Evolutionary conservation across 2,797 vertebrate species (phyloP), one percentile per base, ranked within the genome.

Genomic region (Acestrorhynchus altus): DNA sequence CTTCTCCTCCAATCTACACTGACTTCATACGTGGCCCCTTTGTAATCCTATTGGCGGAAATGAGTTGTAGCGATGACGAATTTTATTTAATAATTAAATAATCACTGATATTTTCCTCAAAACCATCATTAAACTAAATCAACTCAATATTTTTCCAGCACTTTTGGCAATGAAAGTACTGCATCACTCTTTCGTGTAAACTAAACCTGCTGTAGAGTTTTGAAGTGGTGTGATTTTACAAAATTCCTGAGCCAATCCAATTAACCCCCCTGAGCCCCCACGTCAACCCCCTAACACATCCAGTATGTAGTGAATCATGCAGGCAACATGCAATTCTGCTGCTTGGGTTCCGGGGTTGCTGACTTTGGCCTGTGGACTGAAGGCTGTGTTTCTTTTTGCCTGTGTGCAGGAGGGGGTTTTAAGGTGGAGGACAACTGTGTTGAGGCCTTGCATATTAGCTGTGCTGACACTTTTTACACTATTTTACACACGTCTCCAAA

Each of bases 401-500:
- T 39, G n/a, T 40, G 16, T 5, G 7, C 15, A 61, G 9, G 2
- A 63, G 60, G 60, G 60, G 60, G 40, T 63, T 63, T 63, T 63
- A 20, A 35, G 8, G 35, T 39, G 60, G 60, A n/a, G 26, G 13
- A n/a, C 15, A n/a, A 39, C 56, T 13, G 56, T 11, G 11, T 40
- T 9, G 20, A 39, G 60, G 2, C 35, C n/a, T 63, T 39, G 20
- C 35, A n/a, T 63, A n/a, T n/a, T n/a, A n/a, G n/a, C 18, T 39
- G 18, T 18, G 4, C 20, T 0, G 9, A 10, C 60, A 20, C n/a
- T 39, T 63, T 40, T n/a, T n/a, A n/a, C n/a, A n/a, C n/a, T 12
- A 18, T 35, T 35, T 28, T 56, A 51, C 72, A 72, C 52, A 71
- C 64, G 68, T 40, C n/a, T 42, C 47, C 24, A 46, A 54, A 51